Conservation (phyloP, 2,888 invertebrate genomes). For the Mesopsocus fuscifrons region DNA sequence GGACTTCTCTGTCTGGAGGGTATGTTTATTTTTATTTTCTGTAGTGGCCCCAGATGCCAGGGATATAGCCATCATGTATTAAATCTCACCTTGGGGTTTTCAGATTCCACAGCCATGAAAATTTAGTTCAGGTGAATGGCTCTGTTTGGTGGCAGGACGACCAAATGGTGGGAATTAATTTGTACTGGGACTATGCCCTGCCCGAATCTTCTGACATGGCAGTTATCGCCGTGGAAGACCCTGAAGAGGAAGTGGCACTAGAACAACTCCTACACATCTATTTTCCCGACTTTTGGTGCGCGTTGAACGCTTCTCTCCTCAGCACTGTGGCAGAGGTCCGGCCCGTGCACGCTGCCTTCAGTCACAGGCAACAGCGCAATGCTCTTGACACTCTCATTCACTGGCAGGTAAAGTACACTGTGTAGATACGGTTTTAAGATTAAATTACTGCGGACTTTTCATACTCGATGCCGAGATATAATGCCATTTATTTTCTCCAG, state of each 20-base stretch:
- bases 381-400: conserved; percentile 31
- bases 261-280: background rate
- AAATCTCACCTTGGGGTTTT: too few relatives aligned
- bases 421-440: too few relatives aligned
- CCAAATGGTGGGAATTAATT: conserved; percentile 33
- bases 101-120: conserved; percentile 29
- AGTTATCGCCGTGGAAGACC: background rate
- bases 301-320: conserved; percentile 31
- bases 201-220: conserved; percentile 14
- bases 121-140: conserved; percentile 31
- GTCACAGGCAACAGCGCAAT: conserved; percentile 31
- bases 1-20: conserved; percentile 31
- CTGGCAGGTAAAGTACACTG: conserved; percentile 28
- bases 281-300: conserved; percentile 18
- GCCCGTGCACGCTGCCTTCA: conserved; percentile 32
- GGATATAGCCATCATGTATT: too few relatives aligned
- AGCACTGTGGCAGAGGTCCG: conserved; percentile 39
- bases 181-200: conserved; percentile 29
- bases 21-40: conserved; percentile 19
- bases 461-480: too few relatives aligned
- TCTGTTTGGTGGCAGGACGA: conserved; percentile 38
- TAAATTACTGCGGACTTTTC: too few relatives aligned
- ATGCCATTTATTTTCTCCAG: too few relatives aligned
- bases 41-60: too few relatives aligned
- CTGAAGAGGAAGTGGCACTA: background rate